These are phyloP conservation scores for Callospermophilus lateralis DNA, from an alignment of 2,113 vertebrate species.

Conservation along the genomic window DNA sequence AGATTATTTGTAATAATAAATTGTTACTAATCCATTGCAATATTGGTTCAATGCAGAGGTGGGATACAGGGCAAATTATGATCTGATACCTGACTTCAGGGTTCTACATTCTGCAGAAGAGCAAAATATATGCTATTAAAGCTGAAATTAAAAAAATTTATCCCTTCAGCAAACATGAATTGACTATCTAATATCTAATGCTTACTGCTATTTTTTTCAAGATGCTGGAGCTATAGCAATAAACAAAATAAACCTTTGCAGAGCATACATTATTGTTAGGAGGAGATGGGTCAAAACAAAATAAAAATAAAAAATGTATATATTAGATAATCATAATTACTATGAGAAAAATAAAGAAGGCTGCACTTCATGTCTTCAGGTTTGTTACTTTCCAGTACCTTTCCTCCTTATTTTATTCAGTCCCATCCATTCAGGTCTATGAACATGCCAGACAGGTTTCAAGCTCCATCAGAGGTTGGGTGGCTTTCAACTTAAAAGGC, in stretches of 20 bases:
- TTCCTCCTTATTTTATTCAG: neutral
- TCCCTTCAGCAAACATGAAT: neutral
- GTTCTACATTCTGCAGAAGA: neutral
- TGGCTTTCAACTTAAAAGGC: neutral
- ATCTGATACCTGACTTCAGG: neutral
- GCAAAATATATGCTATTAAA: neutral
- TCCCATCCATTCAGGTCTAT: neutral
- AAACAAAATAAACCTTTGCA: neutral
- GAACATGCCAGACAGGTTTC: neutral
- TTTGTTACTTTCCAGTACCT: neutral
- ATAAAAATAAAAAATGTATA: neutral
- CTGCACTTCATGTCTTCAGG: neutral
- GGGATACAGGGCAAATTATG: neutral
- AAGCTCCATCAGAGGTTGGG: neutral
- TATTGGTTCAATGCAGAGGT: neutral
- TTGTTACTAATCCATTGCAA: neutral
- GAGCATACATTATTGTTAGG: neutral
- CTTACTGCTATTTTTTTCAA: neutral
- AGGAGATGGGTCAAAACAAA: neutral
- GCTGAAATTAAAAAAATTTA: neutral
- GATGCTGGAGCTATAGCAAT: neutral
- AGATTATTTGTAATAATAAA: constrained; percentile 4
- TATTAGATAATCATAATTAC: neutral
- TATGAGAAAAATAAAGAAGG: neutral
- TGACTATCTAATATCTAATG: neutral